Percentiles rank a stretch among this genome's conserved stretches.
phyloP scores from a whole-genome alignment of 2,113 vertebrate species.

The Aptenodytes forsteri region DNA sequence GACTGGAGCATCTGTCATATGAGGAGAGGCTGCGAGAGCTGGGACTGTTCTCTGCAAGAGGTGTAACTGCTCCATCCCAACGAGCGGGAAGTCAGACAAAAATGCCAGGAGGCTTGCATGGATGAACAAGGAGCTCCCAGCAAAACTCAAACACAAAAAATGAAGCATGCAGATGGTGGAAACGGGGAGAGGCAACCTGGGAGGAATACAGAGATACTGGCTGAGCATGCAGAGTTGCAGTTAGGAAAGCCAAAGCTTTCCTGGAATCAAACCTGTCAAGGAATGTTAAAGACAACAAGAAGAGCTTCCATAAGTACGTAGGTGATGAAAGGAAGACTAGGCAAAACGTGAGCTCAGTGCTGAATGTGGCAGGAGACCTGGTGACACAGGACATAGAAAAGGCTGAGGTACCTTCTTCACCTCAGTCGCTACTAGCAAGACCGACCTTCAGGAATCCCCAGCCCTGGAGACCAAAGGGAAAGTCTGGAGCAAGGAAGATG shows the following conservation, averaged over 20 bases:
- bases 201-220: not conserved
- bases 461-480: not conserved
- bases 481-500: not conserved
- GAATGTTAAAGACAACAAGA: not conserved
- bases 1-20: not conserved
- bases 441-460: not conserved
- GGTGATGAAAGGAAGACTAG: not conserved
- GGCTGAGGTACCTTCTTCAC: not conserved
- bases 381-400: not conserved
- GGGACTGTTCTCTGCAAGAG: not conserved
- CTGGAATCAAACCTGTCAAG: not conserved
- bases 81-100: accelerated
- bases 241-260: not conserved
- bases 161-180: not conserved
- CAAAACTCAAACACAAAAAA: not conserved
- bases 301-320: not conserved
- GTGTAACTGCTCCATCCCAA: not conserved
- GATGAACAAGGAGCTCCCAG: not conserved
- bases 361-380: not conserved
- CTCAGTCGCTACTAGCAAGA: not conserved
- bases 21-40: not conserved
- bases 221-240: not conserved
- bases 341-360: not conserved
- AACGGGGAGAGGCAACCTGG: not conserved
- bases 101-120: not conserved